These are phyloP conservation scores for Bradynema listronoti DNA, from an alignment of 1,140 invertebrate genomes.

Conservation along the genomic window DNA sequence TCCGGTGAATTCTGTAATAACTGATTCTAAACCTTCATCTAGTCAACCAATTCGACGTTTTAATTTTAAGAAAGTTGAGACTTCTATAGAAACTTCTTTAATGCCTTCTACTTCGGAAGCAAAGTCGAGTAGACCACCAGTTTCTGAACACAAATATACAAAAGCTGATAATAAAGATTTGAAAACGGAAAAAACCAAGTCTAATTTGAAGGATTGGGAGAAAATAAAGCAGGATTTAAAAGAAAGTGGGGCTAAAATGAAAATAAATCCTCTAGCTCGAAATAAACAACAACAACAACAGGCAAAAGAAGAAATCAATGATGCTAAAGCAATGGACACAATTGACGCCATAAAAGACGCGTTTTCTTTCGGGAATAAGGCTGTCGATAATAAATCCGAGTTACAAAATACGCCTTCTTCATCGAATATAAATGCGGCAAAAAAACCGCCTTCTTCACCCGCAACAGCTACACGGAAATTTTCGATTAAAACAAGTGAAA, in stretches of 20 bases:
- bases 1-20: too few species aligned
- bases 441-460: constrained; percentile 41
- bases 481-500: not conserved
- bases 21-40: too few species aligned
- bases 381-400: constrained; percentile 10
- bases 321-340: constrained; percentile 41
- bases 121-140: not conserved
- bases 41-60: not conserved
- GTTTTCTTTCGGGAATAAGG: constrained; percentile 21
- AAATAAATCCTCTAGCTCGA: constrained; percentile 12
- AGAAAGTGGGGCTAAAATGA: constrained; percentile 39
- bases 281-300: constrained; percentile 3
- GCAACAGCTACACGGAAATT: constrained; percentile 17
- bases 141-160: not conserved
- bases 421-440: constrained; percentile 9
- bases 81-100: not conserved
- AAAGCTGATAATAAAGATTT: not conserved
- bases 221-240: constrained; percentile 36
- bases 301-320: constrained; percentile 34
- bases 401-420: not conserved
- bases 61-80: not conserved
- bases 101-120: not conserved
- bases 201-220: constrained; percentile 29
- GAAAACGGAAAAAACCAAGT: too few species aligned
- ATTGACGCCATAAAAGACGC: constrained; percentile 36